phyloP scores from a whole-genome alignment of 2,797 vertebrate genomes.

The Distichodus sexfasciatus region DNA sequence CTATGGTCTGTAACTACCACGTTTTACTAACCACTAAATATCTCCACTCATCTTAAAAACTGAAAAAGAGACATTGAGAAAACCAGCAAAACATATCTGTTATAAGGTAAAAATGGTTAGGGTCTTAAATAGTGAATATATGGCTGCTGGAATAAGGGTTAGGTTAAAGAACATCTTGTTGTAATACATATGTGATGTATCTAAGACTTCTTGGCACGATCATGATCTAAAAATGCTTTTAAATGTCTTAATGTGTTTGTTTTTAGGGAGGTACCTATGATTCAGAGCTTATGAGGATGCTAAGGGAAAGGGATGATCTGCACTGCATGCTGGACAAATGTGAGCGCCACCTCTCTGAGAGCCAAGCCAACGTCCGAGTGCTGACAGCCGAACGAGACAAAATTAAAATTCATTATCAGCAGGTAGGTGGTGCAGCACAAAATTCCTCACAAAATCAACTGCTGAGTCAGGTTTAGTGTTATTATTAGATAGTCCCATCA shows the following conservation, averaged over 20 bases:
- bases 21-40: too few relatives aligned
- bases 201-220: background rate
- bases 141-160: too few relatives aligned
- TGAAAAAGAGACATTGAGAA: too few relatives aligned
- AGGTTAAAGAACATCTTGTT: background rate
- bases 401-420: constrained; percentile 68
- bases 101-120: too few relatives aligned
- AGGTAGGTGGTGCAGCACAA: constrained; percentile 53
- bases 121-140: too few relatives aligned
- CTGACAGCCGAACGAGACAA: constrained; percentile 78
- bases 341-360: constrained; percentile 73
- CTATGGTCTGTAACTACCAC: too few relatives aligned
- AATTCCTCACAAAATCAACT: background rate
- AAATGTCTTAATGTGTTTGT: background rate
- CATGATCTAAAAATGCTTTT: background rate
- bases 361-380: constrained; percentile 77
- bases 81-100: too few relatives aligned
- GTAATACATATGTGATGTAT: background rate
- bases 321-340: constrained; percentile 72
- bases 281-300: constrained; percentile 66
- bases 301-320: constrained; percentile 71
- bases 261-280: constrained; percentile 65
- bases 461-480: background rate
- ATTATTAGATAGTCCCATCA: background rate
- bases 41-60: too few relatives aligned